phyloP scores from a whole-genome alignment of 2,888 invertebrate genomes.

The Cryptocephalus primarius region DNA sequence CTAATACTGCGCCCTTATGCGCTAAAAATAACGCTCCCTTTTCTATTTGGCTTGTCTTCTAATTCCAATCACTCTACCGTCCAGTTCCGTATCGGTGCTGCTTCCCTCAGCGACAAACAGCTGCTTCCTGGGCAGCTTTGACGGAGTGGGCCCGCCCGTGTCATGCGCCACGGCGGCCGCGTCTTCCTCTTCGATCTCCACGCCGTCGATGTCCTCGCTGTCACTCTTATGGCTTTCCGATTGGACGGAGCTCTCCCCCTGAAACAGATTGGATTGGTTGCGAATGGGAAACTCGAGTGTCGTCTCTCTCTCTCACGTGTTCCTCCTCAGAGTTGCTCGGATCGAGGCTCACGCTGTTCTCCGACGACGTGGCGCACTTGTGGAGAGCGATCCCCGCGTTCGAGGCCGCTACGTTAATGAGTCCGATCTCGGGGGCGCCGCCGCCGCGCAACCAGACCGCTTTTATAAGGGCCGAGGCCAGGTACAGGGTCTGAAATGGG shows the following conservation, averaged over 20 bases:
- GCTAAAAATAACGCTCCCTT: too few species aligned
- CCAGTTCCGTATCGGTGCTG: constrained; percentile 31
- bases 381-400: constrained; percentile 40
- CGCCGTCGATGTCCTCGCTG: constrained; percentile 38
- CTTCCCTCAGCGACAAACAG: constrained; percentile 23
- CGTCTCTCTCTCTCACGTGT: constrained; percentile 32
- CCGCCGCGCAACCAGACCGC: constrained; percentile 79
- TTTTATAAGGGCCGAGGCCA: constrained; percentile 82
- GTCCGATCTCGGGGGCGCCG: constrained; percentile 35
- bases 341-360: constrained; percentile 71
- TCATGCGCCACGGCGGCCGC: constrained; percentile 35
- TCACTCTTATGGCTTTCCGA: constrained; percentile 43
- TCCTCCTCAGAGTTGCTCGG: constrained; percentile 73
- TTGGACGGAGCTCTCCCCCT: constrained; percentile 53
- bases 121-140: constrained; percentile 37
- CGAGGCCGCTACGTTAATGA: constrained; percentile 34
- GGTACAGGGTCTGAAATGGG: constrained; percentile 64
- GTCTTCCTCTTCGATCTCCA: constrained; percentile 37
- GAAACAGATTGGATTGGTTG: constrained; percentile 3
- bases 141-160: constrained; percentile 40
- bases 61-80: constrained; percentile 15
- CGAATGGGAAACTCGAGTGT: too few species aligned
- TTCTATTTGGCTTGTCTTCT: too few species aligned
- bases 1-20: too few species aligned
- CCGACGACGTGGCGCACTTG: constrained; percentile 57